Conservation (phyloP, 2,113 vertebrate genomes). For the Crotalus viridis region DNA sequence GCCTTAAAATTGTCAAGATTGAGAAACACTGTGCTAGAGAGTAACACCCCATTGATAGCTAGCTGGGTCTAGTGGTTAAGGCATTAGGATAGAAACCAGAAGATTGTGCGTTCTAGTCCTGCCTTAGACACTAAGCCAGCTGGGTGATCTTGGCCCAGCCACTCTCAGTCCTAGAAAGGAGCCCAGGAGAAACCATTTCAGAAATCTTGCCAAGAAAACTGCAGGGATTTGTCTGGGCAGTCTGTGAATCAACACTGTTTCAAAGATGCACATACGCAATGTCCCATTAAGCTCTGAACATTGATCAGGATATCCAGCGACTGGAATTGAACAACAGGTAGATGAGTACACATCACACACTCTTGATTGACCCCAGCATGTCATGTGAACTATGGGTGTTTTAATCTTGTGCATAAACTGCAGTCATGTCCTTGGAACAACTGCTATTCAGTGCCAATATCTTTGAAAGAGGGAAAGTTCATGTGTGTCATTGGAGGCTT, state of each 20-base stretch:
- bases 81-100: background rate
- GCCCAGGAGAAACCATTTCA: background rate
- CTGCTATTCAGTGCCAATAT: background rate
- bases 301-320: background rate
- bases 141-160: background rate
- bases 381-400: background rate
- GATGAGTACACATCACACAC: background rate
- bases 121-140: background rate
- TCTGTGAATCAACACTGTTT: background rate
- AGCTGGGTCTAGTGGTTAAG: background rate
- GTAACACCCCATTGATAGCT: background rate
- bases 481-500: background rate
- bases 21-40: background rate
- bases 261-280: background rate
- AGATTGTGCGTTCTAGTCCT: background rate
- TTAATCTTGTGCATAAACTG: background rate
- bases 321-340: background rate
- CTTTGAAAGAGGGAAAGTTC: background rate
- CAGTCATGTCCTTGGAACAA: background rate
- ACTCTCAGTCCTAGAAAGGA: background rate
- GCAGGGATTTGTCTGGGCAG: background rate
- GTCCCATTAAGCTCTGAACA: background rate
- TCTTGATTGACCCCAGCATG: background rate
- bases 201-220: background rate
- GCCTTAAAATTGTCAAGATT: too few relatives aligned